Conservation (phyloP, 2,888 invertebrate species). For the Ecdyonurus torrentis region DNA sequence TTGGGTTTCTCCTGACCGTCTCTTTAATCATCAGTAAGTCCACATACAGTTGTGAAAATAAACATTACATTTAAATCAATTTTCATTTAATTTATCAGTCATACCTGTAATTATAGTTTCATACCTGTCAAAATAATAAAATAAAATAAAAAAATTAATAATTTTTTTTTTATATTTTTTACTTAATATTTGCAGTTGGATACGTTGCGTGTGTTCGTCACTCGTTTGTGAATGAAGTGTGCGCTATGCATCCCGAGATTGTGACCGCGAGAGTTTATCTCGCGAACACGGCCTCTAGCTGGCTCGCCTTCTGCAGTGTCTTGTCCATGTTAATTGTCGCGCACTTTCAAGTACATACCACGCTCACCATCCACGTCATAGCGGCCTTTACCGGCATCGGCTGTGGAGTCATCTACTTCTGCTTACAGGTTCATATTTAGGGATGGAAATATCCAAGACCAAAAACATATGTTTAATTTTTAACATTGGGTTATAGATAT, state of each 20-base stretch:
- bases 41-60: no score
- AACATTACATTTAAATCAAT: no score
- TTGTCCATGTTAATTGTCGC: neutral
- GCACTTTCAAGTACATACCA: neutral
- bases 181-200: neutral
- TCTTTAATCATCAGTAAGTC: neutral
- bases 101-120: no score
- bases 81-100: no score
- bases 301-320: neutral
- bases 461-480: no score
- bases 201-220: neutral
- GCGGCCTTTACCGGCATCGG: neutral
- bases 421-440: neutral
- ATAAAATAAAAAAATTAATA: no score
- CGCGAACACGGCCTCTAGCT: neutral
- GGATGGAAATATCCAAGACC: no score
- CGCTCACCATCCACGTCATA: neutral
- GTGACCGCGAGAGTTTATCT: neutral
- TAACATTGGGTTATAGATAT: no score
- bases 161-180: no score
- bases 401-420: slow-evolving; percentile 1
- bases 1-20: neutral
- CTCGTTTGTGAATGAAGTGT: neutral
- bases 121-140: no score
- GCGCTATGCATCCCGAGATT: neutral